Percentiles rank a stretch among this genome's conserved stretches.
These are phyloP conservation scores for Aptenodytes patagonicus DNA, from an alignment of 2,113 vertebrate species.

Conservation along the genomic window DNA sequence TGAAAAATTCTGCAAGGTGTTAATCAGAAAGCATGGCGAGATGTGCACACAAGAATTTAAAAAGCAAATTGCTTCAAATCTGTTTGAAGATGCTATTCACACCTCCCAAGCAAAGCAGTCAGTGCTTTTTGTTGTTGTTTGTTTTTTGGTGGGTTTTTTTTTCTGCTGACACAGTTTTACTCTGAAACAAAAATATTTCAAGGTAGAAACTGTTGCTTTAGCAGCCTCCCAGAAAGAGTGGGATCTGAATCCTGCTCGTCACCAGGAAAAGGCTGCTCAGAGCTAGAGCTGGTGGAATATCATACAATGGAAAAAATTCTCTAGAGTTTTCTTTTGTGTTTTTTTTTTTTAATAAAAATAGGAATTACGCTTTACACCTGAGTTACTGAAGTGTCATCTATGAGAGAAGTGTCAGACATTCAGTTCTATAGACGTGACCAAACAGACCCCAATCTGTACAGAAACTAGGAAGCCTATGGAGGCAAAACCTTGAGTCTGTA, in stretches of 20 bases:
- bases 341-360: background rate
- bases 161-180: background rate
- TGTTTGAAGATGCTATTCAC: background rate
- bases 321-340: background rate
- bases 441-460: background rate
- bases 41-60: background rate
- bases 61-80: constrained; percentile 13
- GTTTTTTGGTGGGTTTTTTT: background rate
- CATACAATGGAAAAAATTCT: accelerated
- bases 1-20: background rate
- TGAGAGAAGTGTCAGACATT: background rate
- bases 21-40: background rate
- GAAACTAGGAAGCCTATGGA: accelerated
- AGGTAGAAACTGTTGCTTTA: background rate
- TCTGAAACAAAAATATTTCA: background rate
- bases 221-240: background rate
- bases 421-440: background rate
- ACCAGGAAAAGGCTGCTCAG: background rate
- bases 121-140: background rate
- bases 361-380: background rate
- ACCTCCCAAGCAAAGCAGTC: background rate
- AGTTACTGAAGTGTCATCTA: background rate
- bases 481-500: background rate
- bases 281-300: background rate
- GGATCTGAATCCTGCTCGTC: background rate